phyloP scores from a whole-genome alignment of 2,113 vertebrate genomes.

The Platycercus adscitus region DNA sequence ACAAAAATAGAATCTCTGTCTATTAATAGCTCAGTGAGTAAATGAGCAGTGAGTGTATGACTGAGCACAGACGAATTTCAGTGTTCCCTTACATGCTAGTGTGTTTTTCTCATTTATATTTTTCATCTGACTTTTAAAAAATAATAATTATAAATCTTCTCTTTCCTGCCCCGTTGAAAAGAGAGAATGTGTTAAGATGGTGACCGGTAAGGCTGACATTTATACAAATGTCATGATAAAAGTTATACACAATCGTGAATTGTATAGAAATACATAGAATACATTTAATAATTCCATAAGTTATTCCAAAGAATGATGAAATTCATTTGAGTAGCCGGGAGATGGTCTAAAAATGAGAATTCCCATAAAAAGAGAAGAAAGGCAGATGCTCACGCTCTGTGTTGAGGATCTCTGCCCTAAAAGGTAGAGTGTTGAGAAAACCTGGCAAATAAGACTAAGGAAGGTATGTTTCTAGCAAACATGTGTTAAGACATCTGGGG shows the following conservation, averaged over 20 bases:
- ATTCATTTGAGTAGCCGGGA: not conserved
- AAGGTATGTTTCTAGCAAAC: not conserved
- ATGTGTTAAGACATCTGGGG: not conserved
- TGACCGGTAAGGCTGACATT: not conserved
- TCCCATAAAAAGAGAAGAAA: not conserved
- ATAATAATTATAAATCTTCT: not conserved
- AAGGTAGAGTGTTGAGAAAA: not conserved
- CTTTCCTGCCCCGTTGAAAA: not conserved
- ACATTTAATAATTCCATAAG: not conserved
- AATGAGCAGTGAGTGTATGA: constrained; percentile 24
- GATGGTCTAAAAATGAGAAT: not conserved
- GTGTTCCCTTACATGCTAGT: not conserved
- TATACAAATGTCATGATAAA: not conserved
- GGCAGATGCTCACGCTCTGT: not conserved
- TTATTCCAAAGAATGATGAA: not conserved
- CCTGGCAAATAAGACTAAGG: not conserved
- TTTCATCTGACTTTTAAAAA: not conserved
- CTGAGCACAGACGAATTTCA: not conserved
- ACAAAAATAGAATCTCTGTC: constrained; percentile 12
- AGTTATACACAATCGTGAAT: not conserved
- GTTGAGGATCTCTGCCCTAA: not conserved
- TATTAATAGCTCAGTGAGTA: constrained; percentile 30
- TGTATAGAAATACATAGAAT: not conserved
- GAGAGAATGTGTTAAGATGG: not conserved
- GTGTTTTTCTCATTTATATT: not conserved